phyloP scores from a whole-genome alignment of 2,888 invertebrate species.

The Achlya flavicornis region DNA sequence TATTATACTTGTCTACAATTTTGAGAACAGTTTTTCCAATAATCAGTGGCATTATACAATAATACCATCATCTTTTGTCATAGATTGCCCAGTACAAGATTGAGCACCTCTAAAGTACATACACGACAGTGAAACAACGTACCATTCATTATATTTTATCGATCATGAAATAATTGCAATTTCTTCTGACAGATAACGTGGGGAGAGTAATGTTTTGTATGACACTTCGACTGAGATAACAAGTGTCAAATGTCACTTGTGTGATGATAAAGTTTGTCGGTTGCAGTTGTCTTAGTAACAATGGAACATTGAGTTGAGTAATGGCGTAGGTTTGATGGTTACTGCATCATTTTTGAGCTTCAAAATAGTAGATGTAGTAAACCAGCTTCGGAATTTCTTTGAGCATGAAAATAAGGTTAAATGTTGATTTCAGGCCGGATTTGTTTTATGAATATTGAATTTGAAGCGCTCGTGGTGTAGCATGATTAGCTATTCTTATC shows the following conservation, averaged over 20 bases:
- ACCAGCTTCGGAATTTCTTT: background rate
- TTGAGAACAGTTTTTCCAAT: too few species aligned
- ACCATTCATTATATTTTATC: constrained; percentile 34
- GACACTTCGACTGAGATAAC: constrained; percentile 63
- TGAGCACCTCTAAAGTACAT: constrained; percentile 7
- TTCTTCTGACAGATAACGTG: constrained; percentile 40
- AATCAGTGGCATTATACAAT: too few species aligned
- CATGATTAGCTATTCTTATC: too few species aligned
- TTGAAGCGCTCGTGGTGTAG: too few species aligned
- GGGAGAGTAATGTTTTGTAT: constrained; percentile 63
- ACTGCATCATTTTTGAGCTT: background rate
- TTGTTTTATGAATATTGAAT: too few species aligned
- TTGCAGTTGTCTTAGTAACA: constrained; percentile 32
- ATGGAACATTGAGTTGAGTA: constrained; percentile 20
- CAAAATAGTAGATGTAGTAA: background rate
- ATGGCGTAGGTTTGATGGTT: background rate
- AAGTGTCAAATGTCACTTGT: constrained; percentile 59
- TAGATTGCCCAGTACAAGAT: background rate
- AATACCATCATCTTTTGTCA: too few species aligned
- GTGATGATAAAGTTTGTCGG: constrained; percentile 45
- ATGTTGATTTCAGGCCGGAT: background rate
- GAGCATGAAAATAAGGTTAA: background rate
- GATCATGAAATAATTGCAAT: constrained; percentile 59
- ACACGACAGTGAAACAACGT: constrained; percentile 28
- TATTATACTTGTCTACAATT: too few species aligned